Percentiles rank a stretch among this genome's conserved stretches.
Evolutionary conservation across 1,140 invertebrate species (phyloP).

Genomic region (Trinorchestia longiramus): DNA sequence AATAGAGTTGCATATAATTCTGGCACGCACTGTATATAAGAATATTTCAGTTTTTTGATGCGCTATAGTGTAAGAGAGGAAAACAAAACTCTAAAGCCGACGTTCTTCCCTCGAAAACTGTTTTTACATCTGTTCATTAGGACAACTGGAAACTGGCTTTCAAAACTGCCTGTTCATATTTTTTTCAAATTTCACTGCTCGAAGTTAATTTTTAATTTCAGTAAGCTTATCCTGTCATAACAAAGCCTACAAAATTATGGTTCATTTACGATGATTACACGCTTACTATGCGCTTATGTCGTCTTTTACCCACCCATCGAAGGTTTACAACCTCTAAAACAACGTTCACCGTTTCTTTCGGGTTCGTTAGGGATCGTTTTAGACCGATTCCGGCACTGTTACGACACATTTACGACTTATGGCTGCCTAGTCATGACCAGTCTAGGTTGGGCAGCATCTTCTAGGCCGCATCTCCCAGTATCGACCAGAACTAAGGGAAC

Average conservation of each 20-base stretch:
- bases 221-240: not conserved
- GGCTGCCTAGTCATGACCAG: not conserved
- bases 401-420: not conserved
- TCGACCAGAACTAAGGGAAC: not conserved
- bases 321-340: not conserved
- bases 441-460: not conserved
- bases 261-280: not conserved
- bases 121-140: too few relatives aligned
- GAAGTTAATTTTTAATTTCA: not conserved
- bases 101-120: too few relatives aligned
- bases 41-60: too few relatives aligned
- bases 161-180: too few relatives aligned
- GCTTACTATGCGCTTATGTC: not conserved
- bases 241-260: not conserved
- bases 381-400: not conserved
- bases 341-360: not conserved
- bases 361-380: conserved; percentile 6
- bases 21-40: too few relatives aligned
- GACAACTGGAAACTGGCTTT: too few relatives aligned
- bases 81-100: too few relatives aligned
- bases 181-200: too few relatives aligned
- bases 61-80: too few relatives aligned
- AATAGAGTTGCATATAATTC: too few relatives aligned
- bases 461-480: not conserved
- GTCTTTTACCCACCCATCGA: not conserved